These are phyloP conservation scores for Drosophila mayri DNA, from an alignment of 1,140 invertebrate genomes.

Conservation along the genomic window DNA sequence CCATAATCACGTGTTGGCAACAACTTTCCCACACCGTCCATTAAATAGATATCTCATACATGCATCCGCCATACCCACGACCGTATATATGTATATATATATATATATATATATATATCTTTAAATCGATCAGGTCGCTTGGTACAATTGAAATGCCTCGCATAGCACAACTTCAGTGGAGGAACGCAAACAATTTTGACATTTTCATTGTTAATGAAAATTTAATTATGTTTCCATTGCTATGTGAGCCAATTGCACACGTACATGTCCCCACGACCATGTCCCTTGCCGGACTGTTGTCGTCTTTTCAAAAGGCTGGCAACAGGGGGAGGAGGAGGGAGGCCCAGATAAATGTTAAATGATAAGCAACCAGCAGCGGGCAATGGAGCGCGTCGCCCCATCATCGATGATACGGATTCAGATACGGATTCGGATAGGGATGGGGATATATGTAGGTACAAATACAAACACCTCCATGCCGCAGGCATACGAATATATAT, in stretches of 20 bases:
- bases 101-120: conserved; percentile 23
- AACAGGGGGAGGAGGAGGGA: not conserved
- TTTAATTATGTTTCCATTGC: conserved; percentile 77
- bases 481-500: conserved; percentile 18
- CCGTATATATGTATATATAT: not conserved
- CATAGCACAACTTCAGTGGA: conserved; percentile 30
- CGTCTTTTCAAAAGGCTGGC: not conserved
- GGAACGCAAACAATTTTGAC: conserved; percentile 64
- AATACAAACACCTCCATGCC: conserved; percentile 16
- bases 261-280: conserved; percentile 13
- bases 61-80: conserved; percentile 23
- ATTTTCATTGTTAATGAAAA: conserved; percentile 82
- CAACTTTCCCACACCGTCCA: conserved; percentile 45
- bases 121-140: conserved; percentile 55
- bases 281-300: conserved; percentile 18
- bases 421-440: conserved; percentile 17
- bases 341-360: conserved; percentile 36
- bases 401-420: conserved; percentile 33
- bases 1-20: conserved; percentile 30
- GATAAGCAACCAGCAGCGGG: conserved; percentile 38
- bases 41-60: conserved; percentile 40
- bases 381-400: conserved; percentile 33
- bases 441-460: not conserved
- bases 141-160: conserved; percentile 53
- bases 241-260: conserved; percentile 19